Percentiles rank a stretch among this genome's conserved stretches.
Conservation (phyloP, 2,113 vertebrate species). For the Cyphomyrus discorhynchus region DNA sequence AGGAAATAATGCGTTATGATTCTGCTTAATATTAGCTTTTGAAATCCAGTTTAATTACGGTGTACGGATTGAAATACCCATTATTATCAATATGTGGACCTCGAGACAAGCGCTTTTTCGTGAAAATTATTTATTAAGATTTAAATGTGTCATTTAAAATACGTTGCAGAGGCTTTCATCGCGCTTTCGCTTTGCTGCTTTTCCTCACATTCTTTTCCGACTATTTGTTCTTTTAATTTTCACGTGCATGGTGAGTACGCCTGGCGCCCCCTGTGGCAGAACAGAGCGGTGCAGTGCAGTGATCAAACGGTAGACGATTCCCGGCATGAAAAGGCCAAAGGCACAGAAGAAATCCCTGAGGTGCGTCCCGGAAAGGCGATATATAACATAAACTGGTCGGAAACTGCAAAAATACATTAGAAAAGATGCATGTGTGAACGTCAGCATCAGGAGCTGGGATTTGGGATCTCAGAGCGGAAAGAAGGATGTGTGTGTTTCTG, state of each 20-base stretch:
- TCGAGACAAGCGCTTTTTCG: conserved; percentile 3
- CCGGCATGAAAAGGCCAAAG: background rate
- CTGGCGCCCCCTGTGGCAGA: background rate
- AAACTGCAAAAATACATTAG: background rate
- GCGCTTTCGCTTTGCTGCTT: background rate
- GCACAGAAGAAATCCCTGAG: background rate
- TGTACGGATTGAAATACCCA: conserved; percentile 11
- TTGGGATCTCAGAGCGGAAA: background rate
- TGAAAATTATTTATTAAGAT: conserved; percentile 17
- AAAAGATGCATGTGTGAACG: background rate
- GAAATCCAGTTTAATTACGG: conserved; percentile 21
- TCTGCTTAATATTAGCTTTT: conserved; percentile 18
- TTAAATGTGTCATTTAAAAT: conserved; percentile 8
- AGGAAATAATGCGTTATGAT: conserved; percentile 10
- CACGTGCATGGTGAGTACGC: background rate
- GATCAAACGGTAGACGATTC: background rate
- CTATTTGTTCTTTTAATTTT: background rate
- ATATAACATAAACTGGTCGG: background rate
- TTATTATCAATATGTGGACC: conserved; percentile 19
- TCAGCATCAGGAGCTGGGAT: background rate
- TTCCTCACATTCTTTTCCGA: too few relatives aligned
- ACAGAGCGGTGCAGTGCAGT: background rate
- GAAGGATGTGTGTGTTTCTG: conserved; percentile 13
- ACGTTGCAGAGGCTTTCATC: background rate
- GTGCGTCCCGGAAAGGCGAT: background rate